These are phyloP conservation scores for Hycleus phaleratus DNA, from an alignment of 1,140 invertebrate genomes.

Conservation along the genomic window DNA sequence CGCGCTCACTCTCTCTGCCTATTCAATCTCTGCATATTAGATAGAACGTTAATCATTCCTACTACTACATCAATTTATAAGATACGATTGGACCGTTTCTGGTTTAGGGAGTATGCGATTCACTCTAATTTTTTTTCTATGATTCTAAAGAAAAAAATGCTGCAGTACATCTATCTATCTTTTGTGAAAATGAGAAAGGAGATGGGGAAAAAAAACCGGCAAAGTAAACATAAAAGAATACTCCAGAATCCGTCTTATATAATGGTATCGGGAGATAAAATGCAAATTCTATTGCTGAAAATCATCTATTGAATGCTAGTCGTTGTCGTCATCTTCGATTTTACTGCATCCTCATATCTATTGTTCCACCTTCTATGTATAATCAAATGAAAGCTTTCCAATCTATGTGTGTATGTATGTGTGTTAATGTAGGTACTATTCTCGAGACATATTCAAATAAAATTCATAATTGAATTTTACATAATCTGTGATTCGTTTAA, in stretches of 20 bases:
- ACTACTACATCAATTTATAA: slow-evolving; percentile 9
- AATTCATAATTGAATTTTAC: no score
- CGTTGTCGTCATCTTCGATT: slow-evolving; percentile 7
- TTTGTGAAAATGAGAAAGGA: no score
- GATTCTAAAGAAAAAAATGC: no score
- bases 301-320: background rate
- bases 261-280: background rate
- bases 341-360: slow-evolving; percentile 12
- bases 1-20: slow-evolving; percentile 1
- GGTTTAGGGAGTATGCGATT: no score
- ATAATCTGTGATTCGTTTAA: no score
- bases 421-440: no score
- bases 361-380: slow-evolving; percentile 19
- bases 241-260: no score
- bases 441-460: no score
- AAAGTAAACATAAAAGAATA: no score
- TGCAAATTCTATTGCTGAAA: slow-evolving; percentile 2
- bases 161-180: no score
- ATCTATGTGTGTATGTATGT: slow-evolving; percentile 8
- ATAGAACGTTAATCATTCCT: slow-evolving; percentile 18
- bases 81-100: background rate
- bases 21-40: slow-evolving; percentile 17
- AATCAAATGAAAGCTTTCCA: slow-evolving; percentile 24
- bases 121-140: no score
- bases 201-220: no score